Conservation (phyloP, 2,888 invertebrate species). For the Polydrusus tereticollis region DNA sequence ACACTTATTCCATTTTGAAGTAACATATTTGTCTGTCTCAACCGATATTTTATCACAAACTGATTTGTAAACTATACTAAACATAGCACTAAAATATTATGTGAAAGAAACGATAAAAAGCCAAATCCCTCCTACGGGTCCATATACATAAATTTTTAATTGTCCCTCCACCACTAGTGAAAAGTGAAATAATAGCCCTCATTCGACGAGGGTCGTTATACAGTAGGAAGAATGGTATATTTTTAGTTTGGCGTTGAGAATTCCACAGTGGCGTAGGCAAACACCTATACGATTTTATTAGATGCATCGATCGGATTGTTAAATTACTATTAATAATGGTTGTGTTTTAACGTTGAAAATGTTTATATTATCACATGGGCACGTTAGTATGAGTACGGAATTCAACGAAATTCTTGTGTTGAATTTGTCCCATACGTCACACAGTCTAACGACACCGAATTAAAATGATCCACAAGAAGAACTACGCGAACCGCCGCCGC, state of each 20-base stretch:
- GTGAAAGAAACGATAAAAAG: constrained; percentile 63
- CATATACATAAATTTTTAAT: constrained; percentile 63
- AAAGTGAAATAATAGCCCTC: constrained; percentile 60
- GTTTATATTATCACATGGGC: no score
- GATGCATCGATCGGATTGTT: no score
- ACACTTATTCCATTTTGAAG: not conserved
- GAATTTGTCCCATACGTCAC: no score
- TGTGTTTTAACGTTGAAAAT: no score
- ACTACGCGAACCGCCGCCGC: no score
- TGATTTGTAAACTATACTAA: constrained; percentile 64
- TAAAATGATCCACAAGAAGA: no score
- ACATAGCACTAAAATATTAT: constrained; percentile 46
- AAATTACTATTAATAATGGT: no score
- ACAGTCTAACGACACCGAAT: no score
- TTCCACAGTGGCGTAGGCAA: not conserved
- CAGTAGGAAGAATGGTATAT: constrained; percentile 7
- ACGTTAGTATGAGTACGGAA: no score
- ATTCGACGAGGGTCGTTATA: constrained; percentile 19
- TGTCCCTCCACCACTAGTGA: constrained; percentile 61
- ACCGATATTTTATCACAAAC: constrained; percentile 52
- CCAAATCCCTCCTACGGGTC: constrained; percentile 62
- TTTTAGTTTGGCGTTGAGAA: not conserved
- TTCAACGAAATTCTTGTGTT: no score
- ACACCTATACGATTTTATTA: not conserved
- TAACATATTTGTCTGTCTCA: constrained; percentile 22